Base-by-base conservation (phyloP, 92 coral and sea anemone species). In the Virgularia gustaviana region DNA sequence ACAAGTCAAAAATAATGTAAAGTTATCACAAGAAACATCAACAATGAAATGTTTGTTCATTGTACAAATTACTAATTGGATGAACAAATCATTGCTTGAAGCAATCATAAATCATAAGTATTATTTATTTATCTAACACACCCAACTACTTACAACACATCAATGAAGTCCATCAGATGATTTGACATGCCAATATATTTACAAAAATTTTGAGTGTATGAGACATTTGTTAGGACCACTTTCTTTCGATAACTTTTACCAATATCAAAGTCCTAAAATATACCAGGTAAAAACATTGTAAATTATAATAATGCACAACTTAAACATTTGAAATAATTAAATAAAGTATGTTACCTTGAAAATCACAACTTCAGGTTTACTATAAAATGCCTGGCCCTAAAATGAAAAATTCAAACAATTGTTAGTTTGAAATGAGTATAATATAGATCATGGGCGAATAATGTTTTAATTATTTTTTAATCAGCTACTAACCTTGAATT, bases 341-440 rank as follows among this genome's bases (percentile, higher is more conserved):
- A 28, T n/a, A n/a, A n/a, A n/a, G n/a, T n/a, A n/a, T n/a, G n/a
- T 42, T 10, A 94, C 99, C 99, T 94, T 94, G 62, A 94, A 94
- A 61, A 85, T 78, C 32, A 94, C 82, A 29, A 89, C 90, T 72
- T 94, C 99, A n/a, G 99, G 99, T 67, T 94, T 94, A 61, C 99
- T 94, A 75, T 94, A 89, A 72, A 94, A 94, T n/a, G 99, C 99
- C 43, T 89, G 88, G 28, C 99, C 99, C 97, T 91, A 83, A n/a
- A 66, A 71, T 20, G 8, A 70, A 36, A 28, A 8, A 27, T 4
- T 60, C 13, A 9, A 43, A 63, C 33, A 34, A 43, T n/a, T n/a
- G n/a, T n/a, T n/a, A n/a, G n/a, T n/a, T n/a, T n/a, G n/a, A n/a
- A n/a, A n/a, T n/a, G n/a, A n/a, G n/a, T n/a, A n/a, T n/a, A n/a